phyloP scores from a whole-genome alignment of 2,797 vertebrate species.

The Acanthurus tractus region DNA sequence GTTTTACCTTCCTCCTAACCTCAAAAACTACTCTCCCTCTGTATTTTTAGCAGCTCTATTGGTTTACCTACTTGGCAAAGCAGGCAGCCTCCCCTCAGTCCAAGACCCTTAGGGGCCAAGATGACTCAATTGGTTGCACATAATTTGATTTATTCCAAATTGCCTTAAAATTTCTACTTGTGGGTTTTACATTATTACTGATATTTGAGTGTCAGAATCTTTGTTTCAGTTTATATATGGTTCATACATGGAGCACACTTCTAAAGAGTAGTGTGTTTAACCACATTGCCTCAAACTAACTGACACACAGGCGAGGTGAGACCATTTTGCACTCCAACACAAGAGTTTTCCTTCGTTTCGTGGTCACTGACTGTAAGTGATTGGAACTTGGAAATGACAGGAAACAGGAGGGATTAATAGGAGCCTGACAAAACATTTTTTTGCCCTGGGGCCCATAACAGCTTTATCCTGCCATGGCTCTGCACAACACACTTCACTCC shows the following conservation, averaged over 20 bases:
- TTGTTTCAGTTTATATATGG: background rate
- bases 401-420: background rate
- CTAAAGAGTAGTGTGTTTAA: background rate
- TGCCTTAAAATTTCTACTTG: background rate
- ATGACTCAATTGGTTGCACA: background rate
- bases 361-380: background rate
- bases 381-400: background rate
- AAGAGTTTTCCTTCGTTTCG: background rate
- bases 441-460: background rate
- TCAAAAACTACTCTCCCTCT: background rate
- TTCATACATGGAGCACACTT: background rate
- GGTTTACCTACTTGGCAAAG: background rate
- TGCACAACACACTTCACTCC: background rate
- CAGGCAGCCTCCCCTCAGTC: background rate
- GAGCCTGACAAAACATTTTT: slow-evolving; percentile 2
- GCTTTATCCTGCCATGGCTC: background rate
- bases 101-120: background rate
- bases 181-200: background rate
- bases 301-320: background rate
- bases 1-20: background rate
- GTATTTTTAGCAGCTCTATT: slow-evolving; percentile 6
- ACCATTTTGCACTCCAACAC: background rate
- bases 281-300: background rate
- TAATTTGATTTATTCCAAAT: background rate
- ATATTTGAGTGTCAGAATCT: background rate